Evolutionary conservation across 2,113 vertebrate genomes (phyloP).

Genomic region (Phyllostomus discolor): DNA sequence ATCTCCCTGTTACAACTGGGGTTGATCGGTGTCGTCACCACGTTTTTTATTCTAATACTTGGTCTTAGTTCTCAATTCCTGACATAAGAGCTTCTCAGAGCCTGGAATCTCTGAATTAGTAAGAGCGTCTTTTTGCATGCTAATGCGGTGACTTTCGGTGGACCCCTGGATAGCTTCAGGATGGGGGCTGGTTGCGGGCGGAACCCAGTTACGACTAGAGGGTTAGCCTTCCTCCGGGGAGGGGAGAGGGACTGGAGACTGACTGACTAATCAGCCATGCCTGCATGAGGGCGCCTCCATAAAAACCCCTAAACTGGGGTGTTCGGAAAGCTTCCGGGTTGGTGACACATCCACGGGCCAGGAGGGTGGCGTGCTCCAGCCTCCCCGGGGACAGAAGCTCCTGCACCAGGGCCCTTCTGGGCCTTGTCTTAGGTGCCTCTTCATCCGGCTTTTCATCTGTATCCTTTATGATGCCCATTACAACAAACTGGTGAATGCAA

Average conservation of each 20-base stretch:
- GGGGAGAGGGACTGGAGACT: background rate
- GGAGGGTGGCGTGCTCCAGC: background rate
- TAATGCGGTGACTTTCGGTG: background rate
- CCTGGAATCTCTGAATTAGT: background rate
- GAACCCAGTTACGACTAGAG: too few species aligned
- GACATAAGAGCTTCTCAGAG: background rate
- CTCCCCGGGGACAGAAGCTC: background rate
- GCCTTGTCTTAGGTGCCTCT: background rate
- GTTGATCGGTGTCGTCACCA: background rate
- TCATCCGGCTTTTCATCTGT: background rate
- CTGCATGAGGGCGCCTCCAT: background rate
- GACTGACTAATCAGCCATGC: background rate
- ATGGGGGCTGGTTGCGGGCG: background rate
- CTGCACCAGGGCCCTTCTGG: background rate
- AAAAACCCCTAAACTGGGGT: background rate
- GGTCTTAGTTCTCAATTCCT: background rate
- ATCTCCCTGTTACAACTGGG: background rate
- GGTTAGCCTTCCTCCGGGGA: too few species aligned
- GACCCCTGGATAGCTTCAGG: background rate
- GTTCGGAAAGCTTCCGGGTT: background rate
- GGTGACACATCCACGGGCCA: background rate
- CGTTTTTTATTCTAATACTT: background rate
- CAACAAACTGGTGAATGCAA: background rate
- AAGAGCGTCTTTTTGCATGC: background rate
- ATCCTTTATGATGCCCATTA: background rate